phyloP scores from a whole-genome alignment of 2,113 vertebrate species.

The Chaetodon trifascialis region DNA sequence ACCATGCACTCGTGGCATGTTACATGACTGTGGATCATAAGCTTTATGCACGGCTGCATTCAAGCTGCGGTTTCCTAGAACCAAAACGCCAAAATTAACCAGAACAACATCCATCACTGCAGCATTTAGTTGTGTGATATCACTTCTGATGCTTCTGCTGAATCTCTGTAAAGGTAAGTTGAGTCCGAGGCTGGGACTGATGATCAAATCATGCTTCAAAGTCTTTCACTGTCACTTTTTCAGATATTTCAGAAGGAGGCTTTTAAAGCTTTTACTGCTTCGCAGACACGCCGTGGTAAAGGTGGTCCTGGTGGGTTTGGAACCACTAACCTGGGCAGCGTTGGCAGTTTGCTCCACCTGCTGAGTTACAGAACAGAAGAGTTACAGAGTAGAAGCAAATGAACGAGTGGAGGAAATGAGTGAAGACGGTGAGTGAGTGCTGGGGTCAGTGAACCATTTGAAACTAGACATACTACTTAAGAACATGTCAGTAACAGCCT shows the following conservation, averaged over 20 bases:
- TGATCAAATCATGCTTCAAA: background rate
- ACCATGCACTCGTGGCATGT: background rate
- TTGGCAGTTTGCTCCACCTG: background rate
- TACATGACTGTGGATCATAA: background rate
- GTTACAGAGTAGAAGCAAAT: background rate
- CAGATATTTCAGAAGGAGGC: background rate
- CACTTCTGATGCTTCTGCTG: too few relatives aligned
- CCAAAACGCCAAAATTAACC: background rate
- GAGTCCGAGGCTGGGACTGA: background rate
- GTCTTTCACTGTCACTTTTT: background rate
- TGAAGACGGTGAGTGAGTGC: background rate
- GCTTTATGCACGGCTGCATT: background rate
- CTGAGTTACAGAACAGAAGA: background rate
- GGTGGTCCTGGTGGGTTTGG: background rate
- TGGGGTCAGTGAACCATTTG: constrained; percentile 3
- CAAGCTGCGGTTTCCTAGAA: background rate
- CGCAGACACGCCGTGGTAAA: background rate
- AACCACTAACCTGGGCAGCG: background rate
- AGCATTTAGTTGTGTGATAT: too few relatives aligned
- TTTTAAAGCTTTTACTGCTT: background rate
- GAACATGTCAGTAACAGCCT: background rate
- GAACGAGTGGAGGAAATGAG: constrained; percentile 5
- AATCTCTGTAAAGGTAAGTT: too few relatives aligned
- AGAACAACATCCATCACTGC: background rate
- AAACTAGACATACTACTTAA: background rate